phyloP scores from a whole-genome alignment of 2,888 invertebrate species.

The Ornithoptera alexandrae region DNA sequence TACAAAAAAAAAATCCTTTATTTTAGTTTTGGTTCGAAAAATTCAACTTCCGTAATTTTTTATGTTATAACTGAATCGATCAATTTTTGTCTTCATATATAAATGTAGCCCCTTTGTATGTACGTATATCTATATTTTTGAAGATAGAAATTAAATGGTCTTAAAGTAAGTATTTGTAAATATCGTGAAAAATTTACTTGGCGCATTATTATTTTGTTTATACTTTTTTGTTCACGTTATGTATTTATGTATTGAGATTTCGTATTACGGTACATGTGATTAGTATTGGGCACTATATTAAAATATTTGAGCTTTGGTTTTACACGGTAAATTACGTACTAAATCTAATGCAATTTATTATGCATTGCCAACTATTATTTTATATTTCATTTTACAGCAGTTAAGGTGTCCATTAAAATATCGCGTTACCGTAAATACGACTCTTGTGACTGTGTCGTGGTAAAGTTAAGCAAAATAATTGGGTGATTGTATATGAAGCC shows the following conservation, averaged over 20 bases:
- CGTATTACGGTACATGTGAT: conserved; percentile 27
- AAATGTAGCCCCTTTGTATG: conserved; percentile 74
- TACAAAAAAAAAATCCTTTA: conserved; percentile 40
- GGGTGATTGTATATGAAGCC: conserved; percentile 78
- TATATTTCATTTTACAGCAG: conserved; percentile 1
- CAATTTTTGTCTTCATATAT: conserved; percentile 63
- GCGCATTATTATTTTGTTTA: conserved; percentile 72
- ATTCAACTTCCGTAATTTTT: conserved; percentile 60
- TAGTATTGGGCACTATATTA: conserved; percentile 8
- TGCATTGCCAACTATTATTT: not conserved
- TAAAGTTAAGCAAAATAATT: conserved; percentile 75
- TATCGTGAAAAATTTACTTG: conserved; percentile 77
- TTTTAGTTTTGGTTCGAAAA: not conserved
- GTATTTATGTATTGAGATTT: conserved; percentile 68
- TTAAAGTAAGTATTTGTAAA: conserved; percentile 74
- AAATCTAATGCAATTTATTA: not conserved
- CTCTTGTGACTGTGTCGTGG: conserved; percentile 76
- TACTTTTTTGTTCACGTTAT: conserved; percentile 66
- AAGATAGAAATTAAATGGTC: conserved; percentile 71
- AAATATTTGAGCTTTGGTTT: conserved; percentile 9
- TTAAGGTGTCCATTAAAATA: conserved; percentile 11
- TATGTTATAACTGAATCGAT: conserved; percentile 59
- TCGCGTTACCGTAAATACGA: conserved; percentile 39
- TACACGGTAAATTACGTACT: conserved; percentile 4
- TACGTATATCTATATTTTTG: conserved; percentile 77